phyloP scores from a whole-genome alignment of 2,888 invertebrate species.

The Rhogogaster chlorosoma region DNA sequence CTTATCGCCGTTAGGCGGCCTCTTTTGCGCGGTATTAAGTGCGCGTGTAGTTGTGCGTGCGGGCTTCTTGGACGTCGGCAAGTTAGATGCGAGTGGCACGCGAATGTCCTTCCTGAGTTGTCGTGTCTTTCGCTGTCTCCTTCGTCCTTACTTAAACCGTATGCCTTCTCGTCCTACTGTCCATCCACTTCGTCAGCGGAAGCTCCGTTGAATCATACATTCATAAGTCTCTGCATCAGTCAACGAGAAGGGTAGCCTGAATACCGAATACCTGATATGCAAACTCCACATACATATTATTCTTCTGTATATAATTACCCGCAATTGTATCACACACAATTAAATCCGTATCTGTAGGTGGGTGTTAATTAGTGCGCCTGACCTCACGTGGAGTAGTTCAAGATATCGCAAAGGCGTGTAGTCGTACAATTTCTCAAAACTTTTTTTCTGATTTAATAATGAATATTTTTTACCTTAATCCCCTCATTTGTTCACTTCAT shows the following conservation, averaged over 20 bases:
- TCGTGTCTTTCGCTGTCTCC: constrained; percentile 63
- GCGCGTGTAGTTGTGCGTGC: constrained; percentile 18
- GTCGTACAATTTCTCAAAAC: constrained; percentile 7
- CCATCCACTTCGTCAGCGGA: constrained; percentile 16
- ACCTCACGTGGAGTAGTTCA: not conserved
- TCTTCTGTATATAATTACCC: not conserved
- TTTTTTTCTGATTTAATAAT: constrained; percentile 18
- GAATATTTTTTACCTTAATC: not conserved
- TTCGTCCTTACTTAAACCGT: constrained; percentile 52
- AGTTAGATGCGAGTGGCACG: constrained; percentile 59
- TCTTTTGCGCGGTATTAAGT: constrained; percentile 35
- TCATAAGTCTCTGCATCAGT: not conserved
- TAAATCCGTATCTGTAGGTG: not conserved
- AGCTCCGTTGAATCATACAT: not conserved
- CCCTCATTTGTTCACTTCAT: constrained; percentile 36
- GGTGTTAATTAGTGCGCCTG: not conserved
- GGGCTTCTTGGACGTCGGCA: constrained; percentile 50
- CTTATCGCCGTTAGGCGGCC: constrained; percentile 44
- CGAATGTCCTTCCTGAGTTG: constrained; percentile 64
- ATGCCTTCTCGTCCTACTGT: not conserved
- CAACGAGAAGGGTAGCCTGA: not conserved
- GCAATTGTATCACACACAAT: not conserved
- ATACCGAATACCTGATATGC: not conserved
- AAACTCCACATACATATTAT: too few relatives aligned
- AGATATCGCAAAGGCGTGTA: constrained; percentile 19